These are phyloP conservation scores for Drosophila helvetica DNA, from an alignment of 2,888 invertebrate genomes.

Conservation along the genomic window DNA sequence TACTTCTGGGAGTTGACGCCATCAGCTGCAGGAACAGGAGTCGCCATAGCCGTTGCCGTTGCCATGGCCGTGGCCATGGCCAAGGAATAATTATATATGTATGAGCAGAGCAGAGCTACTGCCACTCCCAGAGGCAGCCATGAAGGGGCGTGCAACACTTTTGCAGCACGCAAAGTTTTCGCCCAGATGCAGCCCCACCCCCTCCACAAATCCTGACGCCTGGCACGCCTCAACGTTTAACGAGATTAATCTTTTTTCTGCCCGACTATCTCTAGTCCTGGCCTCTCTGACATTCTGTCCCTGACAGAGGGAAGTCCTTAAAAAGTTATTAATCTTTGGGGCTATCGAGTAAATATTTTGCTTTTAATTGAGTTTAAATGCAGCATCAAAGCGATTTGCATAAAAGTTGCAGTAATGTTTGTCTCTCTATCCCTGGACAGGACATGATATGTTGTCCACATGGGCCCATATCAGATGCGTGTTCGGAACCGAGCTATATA, in stretches of 20 bases:
- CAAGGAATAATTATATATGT: conserved; percentile 72
- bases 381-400: conserved; percentile 64
- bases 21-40: conserved; percentile 25
- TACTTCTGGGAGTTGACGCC: conserved; percentile 69
- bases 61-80: conserved; percentile 25
- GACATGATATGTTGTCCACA: not conserved
- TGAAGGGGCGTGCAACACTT: conserved; percentile 67
- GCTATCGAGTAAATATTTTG: conserved; percentile 74
- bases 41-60: conserved; percentile 1
- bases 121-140: conserved; percentile 20
- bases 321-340: conserved; percentile 67
- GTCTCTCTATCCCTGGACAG: not conserved
- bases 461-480: no score
- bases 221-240: conserved; percentile 71
- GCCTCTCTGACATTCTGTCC: conserved; percentile 11
- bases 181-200: conserved; percentile 35
- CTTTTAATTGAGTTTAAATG: conserved; percentile 72
- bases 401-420: conserved; percentile 43
- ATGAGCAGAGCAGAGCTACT: conserved; percentile 23
- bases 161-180: conserved; percentile 54
- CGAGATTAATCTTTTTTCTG: conserved; percentile 61
- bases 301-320: conserved; percentile 46
- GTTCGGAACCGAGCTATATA: not conserved
- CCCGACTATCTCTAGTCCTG: conserved; percentile 8
- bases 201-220: conserved; percentile 30